phyloP scores from a whole-genome alignment of 1,140 invertebrate species.

The Drosophila nebulosa region DNA sequence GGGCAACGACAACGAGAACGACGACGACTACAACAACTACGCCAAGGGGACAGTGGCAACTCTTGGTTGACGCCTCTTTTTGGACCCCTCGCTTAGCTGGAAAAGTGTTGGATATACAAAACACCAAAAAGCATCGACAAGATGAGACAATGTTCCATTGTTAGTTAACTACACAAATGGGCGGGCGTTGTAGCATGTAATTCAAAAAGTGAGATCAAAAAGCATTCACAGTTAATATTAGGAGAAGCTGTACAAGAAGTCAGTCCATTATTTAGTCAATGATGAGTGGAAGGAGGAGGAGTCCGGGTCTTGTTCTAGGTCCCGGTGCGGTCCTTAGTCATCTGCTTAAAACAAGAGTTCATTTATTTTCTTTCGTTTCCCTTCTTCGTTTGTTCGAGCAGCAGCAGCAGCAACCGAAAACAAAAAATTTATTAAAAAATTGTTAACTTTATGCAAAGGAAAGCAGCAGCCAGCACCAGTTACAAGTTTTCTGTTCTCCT shows the following conservation, averaged over 20 bases:
- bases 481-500: slow-evolving; percentile 17
- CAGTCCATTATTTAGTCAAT: slow-evolving; percentile 69
- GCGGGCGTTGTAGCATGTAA: slow-evolving; percentile 54
- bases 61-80: slow-evolving; percentile 26
- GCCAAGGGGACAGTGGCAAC: slow-evolving; percentile 29
- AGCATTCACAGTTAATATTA: slow-evolving; percentile 62
- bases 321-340: slow-evolving; percentile 7
- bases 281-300: slow-evolving; percentile 9
- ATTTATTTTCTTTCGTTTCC: slow-evolving; percentile 33
- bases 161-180: slow-evolving; percentile 6
- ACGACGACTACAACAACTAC: slow-evolving; percentile 13
- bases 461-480: slow-evolving; percentile 18
- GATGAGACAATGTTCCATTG: slow-evolving; percentile 35
- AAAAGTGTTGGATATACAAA: slow-evolving; percentile 47
- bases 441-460: slow-evolving; percentile 29
- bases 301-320: not conserved
- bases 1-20: not conserved
- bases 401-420: not conserved
- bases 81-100: slow-evolving; percentile 6
- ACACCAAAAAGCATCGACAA: slow-evolving; percentile 29
- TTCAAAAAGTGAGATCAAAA: slow-evolving; percentile 66
- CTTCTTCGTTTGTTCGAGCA: not conserved
- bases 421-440: slow-evolving; percentile 11
- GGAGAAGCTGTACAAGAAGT: slow-evolving; percentile 2
- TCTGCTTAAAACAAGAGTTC: slow-evolving; percentile 23